phyloP scores from a whole-genome alignment of 1,140 invertebrate species.

The Euura saliciscinereae region DNA sequence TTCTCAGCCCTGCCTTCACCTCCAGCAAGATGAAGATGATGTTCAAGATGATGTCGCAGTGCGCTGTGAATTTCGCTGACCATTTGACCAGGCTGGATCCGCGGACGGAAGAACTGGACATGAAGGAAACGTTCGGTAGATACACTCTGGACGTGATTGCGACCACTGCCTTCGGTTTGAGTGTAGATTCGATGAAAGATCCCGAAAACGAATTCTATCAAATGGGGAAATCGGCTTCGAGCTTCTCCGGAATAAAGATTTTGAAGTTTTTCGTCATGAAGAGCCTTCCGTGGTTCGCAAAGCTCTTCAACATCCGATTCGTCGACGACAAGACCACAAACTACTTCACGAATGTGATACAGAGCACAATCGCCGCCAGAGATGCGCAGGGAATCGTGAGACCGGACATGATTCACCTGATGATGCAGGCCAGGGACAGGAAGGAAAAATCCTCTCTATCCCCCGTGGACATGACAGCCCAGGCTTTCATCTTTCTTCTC shows the following conservation, averaged over 20 bases:
- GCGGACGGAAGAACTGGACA: slow-evolving; percentile 44
- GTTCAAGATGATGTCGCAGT: slow-evolving; percentile 57
- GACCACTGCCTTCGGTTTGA: slow-evolving; percentile 56
- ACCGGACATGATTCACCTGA: slow-evolving; percentile 56
- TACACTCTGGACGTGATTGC: slow-evolving; percentile 60
- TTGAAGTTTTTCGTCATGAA: slow-evolving; percentile 17
- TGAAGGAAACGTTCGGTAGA: slow-evolving; percentile 51
- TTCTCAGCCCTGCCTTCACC: slow-evolving; percentile 66
- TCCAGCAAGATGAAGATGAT: slow-evolving; percentile 64
- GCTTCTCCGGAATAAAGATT: slow-evolving; percentile 34
- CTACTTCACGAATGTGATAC: slow-evolving; percentile 48
- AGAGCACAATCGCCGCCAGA: slow-evolving; percentile 53
- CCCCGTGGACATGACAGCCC: slow-evolving; percentile 57
- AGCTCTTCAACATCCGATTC: slow-evolving; percentile 24
- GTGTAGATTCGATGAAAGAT: slow-evolving; percentile 52
- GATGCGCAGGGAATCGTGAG: slow-evolving; percentile 46
- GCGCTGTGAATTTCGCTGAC: slow-evolving; percentile 32
- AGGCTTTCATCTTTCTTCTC: slow-evolving; percentile 38
- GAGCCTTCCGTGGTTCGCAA: slow-evolving; percentile 35
- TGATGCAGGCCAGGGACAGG: slow-evolving; percentile 52
- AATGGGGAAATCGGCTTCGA: slow-evolving; percentile 47
- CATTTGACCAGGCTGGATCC: slow-evolving; percentile 28
- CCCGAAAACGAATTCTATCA: slow-evolving; percentile 54
- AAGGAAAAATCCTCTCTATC: slow-evolving; percentile 48
- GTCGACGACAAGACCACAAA: slow-evolving; percentile 19